Evolutionary conservation across 2,113 vertebrate species (phyloP).

Genomic region (Ciconia stormi): DNA sequence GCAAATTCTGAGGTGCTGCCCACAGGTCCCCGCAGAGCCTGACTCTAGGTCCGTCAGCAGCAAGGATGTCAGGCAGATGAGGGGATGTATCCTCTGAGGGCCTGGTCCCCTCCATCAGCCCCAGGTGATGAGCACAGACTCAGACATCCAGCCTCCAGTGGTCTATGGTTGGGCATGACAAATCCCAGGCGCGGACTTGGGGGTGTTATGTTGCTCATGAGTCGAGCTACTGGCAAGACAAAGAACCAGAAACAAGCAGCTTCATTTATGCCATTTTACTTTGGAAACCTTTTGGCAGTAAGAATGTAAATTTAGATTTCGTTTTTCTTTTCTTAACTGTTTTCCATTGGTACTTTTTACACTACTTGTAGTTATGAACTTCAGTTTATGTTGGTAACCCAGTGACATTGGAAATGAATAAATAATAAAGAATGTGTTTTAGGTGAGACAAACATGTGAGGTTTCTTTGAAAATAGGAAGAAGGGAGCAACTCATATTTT

Average conservation of each 20-base stretch:
- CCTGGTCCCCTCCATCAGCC: not conserved
- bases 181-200: not conserved
- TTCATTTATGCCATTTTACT: not conserved
- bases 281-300: not conserved
- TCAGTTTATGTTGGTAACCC: not conserved
- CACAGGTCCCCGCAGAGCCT: fast-evolving
- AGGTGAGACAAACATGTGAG: not conserved
- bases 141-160: not conserved
- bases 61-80: not conserved
- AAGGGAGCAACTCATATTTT: not conserved
- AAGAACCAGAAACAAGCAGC: not conserved
- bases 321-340: not conserved
- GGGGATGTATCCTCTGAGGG: not conserved
- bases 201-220: not conserved
- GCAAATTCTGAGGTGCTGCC: not conserved
- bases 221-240: not conserved
- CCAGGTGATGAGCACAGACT: fast-evolving
- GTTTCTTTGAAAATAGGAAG: constrained; percentile 40
- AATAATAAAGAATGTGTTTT: not conserved
- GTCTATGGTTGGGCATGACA: fast-evolving
- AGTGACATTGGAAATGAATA: not conserved
- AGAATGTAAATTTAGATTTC: not conserved
- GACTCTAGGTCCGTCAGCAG: not conserved
- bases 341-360: not conserved
- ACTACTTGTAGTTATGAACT: not conserved